phyloP scores from a whole-genome alignment of 2,888 invertebrate genomes.

The Phrixothrix hirtus region DNA sequence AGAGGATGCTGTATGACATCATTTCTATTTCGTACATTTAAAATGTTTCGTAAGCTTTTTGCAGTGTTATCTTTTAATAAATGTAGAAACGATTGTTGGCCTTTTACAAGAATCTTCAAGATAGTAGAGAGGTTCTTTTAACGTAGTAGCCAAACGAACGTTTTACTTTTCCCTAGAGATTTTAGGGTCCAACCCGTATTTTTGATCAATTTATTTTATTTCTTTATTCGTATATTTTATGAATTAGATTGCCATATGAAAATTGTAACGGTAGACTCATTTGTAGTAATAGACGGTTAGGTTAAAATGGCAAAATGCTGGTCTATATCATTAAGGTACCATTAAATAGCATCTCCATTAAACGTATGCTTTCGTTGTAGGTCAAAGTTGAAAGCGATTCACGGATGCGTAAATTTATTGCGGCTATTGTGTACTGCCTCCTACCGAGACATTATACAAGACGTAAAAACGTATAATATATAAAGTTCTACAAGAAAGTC shows the following conservation, averaged over 20 bases:
- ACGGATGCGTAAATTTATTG: background rate
- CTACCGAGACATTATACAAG: background rate
- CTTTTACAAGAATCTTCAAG: background rate
- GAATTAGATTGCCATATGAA: background rate
- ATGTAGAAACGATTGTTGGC: background rate
- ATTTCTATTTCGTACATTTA: too few species aligned
- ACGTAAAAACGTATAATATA: background rate
- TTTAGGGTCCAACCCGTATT: background rate
- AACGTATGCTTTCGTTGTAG: conserved; percentile 13
- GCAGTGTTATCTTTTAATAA: background rate
- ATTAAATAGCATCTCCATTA: conserved; percentile 20
- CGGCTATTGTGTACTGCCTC: background rate
- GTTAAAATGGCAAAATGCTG: background rate
- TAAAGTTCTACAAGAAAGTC: too few species aligned
- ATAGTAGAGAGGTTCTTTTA: background rate
- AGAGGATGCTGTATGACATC: too few species aligned
- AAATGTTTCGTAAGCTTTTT: conserved; percentile 1
- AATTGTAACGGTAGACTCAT: background rate
- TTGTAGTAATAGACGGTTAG: background rate
- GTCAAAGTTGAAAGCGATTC: conserved; percentile 20
- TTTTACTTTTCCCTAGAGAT: background rate
- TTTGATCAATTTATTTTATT: background rate
- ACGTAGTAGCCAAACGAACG: background rate
- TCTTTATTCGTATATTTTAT: background rate
- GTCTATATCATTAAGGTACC: conserved; percentile 14